These are phyloP conservation scores for Equus quagga DNA, from an alignment of 2,113 vertebrate species.

Conservation along the genomic window DNA sequence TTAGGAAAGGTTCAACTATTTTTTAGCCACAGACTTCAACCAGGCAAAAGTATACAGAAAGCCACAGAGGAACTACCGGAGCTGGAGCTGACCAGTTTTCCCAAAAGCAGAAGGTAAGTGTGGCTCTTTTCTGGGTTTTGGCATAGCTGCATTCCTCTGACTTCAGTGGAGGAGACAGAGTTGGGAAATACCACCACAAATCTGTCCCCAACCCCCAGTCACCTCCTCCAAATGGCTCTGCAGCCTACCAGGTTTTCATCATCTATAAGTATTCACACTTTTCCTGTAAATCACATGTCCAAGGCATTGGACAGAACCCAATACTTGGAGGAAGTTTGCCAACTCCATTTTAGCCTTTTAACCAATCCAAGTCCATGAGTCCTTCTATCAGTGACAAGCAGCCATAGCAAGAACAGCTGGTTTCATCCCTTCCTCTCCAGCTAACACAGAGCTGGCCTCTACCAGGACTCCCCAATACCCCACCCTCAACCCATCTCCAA, in stretches of 20 bases:
- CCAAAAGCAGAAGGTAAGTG: slow-evolving; percentile 67
- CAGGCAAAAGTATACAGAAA: slow-evolving; percentile 82
- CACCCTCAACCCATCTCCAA: not conserved
- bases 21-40: slow-evolving; percentile 85
- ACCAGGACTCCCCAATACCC: slow-evolving; percentile 66
- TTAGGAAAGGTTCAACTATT: slow-evolving; percentile 84
- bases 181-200: not conserved
- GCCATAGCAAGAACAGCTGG: slow-evolving; percentile 67
- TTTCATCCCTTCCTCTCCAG: slow-evolving; percentile 62
- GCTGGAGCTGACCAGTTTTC: slow-evolving; percentile 72
- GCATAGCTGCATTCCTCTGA: slow-evolving; percentile 7
- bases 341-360: slow-evolving; percentile 41
- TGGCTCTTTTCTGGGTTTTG: slow-evolving; percentile 34
- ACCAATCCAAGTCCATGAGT: slow-evolving; percentile 60
- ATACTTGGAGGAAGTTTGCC: slow-evolving; percentile 9
- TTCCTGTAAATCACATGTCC: slow-evolving; percentile 39
- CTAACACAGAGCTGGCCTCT: slow-evolving; percentile 70
- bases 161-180: slow-evolving; percentile 34
- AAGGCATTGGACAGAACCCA: slow-evolving; percentile 25
- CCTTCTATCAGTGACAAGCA: slow-evolving; percentile 77
- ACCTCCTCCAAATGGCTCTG: slow-evolving; percentile 35
- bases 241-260: slow-evolving; percentile 27
- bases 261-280: not conserved
- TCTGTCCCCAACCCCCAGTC: not conserved
- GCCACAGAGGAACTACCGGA: slow-evolving; percentile 84